Evolutionary conservation across 1,140 invertebrate genomes (phyloP).

Genomic region (Heliconius hewitsoni): DNA sequence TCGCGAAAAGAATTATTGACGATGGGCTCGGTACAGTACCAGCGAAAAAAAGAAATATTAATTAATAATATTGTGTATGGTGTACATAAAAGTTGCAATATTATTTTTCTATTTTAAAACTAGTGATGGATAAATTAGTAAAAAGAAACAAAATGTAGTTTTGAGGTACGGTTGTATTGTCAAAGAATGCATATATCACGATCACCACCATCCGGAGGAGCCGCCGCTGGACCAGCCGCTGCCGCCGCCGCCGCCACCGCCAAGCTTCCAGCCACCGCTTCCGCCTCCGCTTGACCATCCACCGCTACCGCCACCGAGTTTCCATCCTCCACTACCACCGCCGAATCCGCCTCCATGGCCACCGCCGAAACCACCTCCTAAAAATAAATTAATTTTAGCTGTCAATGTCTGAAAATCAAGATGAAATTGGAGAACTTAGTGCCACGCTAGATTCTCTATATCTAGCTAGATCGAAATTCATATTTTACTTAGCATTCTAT

Average conservation of each 20-base stretch:
- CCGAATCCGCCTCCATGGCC: conserved; percentile 42
- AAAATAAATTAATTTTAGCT: background rate
- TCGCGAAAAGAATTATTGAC: too few species aligned
- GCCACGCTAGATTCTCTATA: too few species aligned
- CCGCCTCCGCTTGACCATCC: conserved; percentile 45
- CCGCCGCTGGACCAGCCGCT: conserved; percentile 36
- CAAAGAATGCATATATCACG: conserved; percentile 37
- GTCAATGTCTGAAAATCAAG: too few species aligned
- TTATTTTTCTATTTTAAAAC: background rate
- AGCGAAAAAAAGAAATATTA: too few species aligned
- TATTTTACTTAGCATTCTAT: background rate
- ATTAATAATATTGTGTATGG: too few species aligned
- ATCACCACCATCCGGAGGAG: conserved; percentile 65
- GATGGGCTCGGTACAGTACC: too few species aligned
- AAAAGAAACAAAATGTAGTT: conserved; percentile 11
- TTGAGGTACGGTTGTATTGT: conserved; percentile 58
- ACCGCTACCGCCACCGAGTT: conserved; percentile 41
- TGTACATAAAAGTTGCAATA: too few species aligned
- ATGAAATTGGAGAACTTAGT: too few species aligned
- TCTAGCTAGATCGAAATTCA: background rate
- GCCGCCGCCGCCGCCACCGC: conserved; percentile 39
- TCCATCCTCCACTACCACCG: conserved; percentile 45
- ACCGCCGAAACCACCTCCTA: conserved; percentile 30
- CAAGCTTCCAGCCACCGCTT: conserved; percentile 45
- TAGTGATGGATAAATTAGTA: background rate